Evolutionary conservation across 2,888 invertebrate genomes (phyloP), one percentile per base, ranked within the genome.

Genomic region (Neocrepidodera transversa): DNA sequence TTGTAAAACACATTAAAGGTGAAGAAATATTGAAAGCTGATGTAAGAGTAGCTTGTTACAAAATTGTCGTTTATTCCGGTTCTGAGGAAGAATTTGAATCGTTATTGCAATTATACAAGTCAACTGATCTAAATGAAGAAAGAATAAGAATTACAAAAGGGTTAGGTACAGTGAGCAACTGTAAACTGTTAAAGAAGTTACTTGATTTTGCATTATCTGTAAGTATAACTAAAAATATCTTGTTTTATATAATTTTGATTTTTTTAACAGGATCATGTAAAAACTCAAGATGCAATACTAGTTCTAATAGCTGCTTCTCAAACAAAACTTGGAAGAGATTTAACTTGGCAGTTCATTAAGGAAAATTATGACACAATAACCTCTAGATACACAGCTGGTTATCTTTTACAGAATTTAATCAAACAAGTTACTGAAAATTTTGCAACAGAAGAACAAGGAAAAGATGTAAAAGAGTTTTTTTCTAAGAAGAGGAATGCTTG

Each of bases 261-360:
- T 2, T 23, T 57, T 20, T 65, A 58, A 2, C 76, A 92, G 90
- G 90, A 91, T 59, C 92, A 96, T 77, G 96, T 97, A 1, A 85
- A 95, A 45, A 86, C 92, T 0, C 96, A 96, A 79, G 96, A 97
- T 77, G 90, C 93, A 0, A 89, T 94, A 30, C 93, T 91, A 77
- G 92, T 94, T 10, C 89, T 97, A 28, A 89, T 90, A 65, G 91
- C 93, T 3, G 92, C 94, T 14, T 91, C 93, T 0, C 85, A 89
- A 72, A 90, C 90, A 69, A 87, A 87, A 67, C 82, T 85, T 67
- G 97, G 96, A 0, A 87, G 95, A 14, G 87, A 93, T 66, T 81
- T 94, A 68, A 91, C 92, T 1, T 97, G 97, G 97, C 81, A 91
- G 67, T 97, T 93, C 82, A 89, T 95, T 77, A 90, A 93, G 78